These are phyloP conservation scores for Stegodyphus dumicola DNA, from an alignment of 1,140 invertebrate genomes.

Conservation along the genomic window DNA sequence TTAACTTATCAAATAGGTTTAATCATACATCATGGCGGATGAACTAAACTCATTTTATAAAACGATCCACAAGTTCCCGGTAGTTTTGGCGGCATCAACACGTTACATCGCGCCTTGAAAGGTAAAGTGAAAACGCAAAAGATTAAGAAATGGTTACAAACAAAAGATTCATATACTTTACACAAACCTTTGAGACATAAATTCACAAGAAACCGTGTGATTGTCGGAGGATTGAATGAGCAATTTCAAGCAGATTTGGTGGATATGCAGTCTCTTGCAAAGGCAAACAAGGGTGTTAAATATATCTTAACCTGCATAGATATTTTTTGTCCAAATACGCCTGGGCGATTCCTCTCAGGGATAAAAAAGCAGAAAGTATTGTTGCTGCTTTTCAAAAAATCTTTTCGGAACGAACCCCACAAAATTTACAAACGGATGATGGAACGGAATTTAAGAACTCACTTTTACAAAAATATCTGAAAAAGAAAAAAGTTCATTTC, in stretches of 20 bases:
- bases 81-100: background rate
- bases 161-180: too few relatives aligned
- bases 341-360: slow-evolving; percentile 62
- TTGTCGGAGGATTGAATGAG: slow-evolving; percentile 38
- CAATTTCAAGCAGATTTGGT: slow-evolving; percentile 64
- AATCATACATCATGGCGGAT: too few relatives aligned
- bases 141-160: too few relatives aligned
- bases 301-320: slow-evolving; percentile 64
- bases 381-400: slow-evolving; percentile 52
- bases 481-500: slow-evolving; percentile 62
- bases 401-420: slow-evolving; percentile 23
- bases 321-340: slow-evolving; percentile 62
- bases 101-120: background rate
- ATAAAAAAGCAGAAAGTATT: slow-evolving; percentile 46
- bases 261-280: slow-evolving; percentile 56
- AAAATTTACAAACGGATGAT: slow-evolving; percentile 2
- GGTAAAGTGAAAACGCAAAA: background rate
- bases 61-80: background rate
- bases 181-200: too few relatives aligned
- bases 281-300: slow-evolving; percentile 61
- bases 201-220: background rate
- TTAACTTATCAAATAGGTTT: too few relatives aligned
- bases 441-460: slow-evolving; percentile 30
- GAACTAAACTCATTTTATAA: too few relatives aligned
- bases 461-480: slow-evolving; percentile 44